phyloP scores from a whole-genome alignment of 2,888 invertebrate genomes.

The Philereme vetulata region DNA sequence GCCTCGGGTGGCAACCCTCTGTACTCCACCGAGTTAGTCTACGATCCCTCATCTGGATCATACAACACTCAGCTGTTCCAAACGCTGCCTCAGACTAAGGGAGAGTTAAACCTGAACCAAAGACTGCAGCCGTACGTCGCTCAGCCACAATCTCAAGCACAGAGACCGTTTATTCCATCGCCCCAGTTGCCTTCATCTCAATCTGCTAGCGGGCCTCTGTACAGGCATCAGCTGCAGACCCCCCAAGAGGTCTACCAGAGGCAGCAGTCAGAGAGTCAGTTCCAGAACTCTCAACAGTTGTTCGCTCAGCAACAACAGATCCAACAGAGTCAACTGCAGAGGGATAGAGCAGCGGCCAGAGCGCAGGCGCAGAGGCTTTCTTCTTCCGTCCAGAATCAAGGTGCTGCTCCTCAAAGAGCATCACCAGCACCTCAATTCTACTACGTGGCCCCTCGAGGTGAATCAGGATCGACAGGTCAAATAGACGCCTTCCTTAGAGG shows the following conservation, averaged over 20 bases:
- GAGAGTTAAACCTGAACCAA: conserved; percentile 88
- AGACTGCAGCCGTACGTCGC: conserved; percentile 90
- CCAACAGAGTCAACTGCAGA: conserved; percentile 86
- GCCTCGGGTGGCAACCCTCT: conserved; percentile 84
- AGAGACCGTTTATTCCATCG: conserved; percentile 82
- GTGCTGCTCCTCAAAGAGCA: conserved; percentile 50
- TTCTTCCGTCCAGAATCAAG: conserved; percentile 58
- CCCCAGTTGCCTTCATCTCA: conserved; percentile 77
- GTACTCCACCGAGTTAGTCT: conserved; percentile 90
- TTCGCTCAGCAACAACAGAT: conserved; percentile 87
- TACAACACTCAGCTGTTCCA: conserved; percentile 92
- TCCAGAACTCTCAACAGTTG: conserved; percentile 86
- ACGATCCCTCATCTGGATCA: conserved; percentile 89
- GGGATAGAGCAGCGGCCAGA: conserved; percentile 81
- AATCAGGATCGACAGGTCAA: conserved; percentile 85
- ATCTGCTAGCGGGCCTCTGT: conserved; percentile 70
- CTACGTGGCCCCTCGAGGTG: conserved; percentile 83
- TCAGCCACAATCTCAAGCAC: conserved; percentile 80
- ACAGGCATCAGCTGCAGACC: conserved; percentile 74
- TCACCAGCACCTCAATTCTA: conserved; percentile 78
- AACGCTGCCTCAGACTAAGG: conserved; percentile 88
- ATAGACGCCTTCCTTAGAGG: conserved; percentile 92
- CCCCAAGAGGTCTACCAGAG: conserved; percentile 83
- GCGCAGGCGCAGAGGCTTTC: conserved; percentile 73
- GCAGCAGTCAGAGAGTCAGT: conserved; percentile 84